A percentile compares a stretch with the other conserved stretches of the same genome.
Conservation (phyloP, 1,140 invertebrate species). For the Caenorhabditis inopinata region DNA sequence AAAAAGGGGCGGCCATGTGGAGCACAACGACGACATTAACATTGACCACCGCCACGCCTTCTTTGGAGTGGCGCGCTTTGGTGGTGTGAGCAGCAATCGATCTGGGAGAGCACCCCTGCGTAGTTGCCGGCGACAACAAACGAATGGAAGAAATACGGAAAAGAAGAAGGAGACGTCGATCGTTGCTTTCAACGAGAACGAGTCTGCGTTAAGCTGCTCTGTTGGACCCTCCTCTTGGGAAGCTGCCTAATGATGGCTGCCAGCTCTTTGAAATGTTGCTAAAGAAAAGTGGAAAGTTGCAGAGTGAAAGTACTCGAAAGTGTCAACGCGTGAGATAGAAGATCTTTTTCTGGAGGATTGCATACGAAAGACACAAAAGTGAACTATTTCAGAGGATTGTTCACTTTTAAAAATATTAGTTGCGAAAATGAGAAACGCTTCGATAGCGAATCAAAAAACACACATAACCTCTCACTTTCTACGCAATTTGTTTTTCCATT, state of each 20-base stretch:
- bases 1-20: neutral
- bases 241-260: conserved; percentile 23
- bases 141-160: neutral
- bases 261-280: neutral
- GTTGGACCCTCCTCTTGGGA: neutral
- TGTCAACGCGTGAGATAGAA: too few species aligned
- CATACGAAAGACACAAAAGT: neutral
- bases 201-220: neutral
- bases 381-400: neutral
- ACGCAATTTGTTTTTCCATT: neutral
- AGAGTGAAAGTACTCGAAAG: neutral
- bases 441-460: neutral
- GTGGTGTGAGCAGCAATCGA: conserved; percentile 22
- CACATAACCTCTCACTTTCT: conserved; percentile 9
- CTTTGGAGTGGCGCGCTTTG: conserved; percentile 24
- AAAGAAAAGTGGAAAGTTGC: neutral
- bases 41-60: conserved; percentile 10
- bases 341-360: too few species aligned
- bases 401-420: neutral
- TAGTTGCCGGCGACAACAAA: conserved; percentile 22
- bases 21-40: conserved; percentile 6
- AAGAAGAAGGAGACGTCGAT: neutral
- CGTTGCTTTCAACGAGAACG: neutral
- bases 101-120: conserved; percentile 8
- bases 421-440: neutral